Evolutionary conservation across 2,797 vertebrate species (phyloP), one percentile per base, ranked within the genome.

Genomic region (Coilia nasus): DNA sequence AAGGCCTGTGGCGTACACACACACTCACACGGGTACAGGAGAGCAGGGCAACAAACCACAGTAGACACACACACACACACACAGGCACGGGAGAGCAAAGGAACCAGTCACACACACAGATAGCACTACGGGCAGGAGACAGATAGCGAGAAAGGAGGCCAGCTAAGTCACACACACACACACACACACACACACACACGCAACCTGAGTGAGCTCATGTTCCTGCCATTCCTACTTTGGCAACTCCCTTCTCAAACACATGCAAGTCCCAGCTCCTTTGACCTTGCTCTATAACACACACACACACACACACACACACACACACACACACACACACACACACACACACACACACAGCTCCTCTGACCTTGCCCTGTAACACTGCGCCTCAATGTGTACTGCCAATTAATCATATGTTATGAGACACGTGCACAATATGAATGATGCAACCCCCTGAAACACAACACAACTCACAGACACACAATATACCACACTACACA

Each of bases 191-290:
- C 10, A 21, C 4, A 75, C 67, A 41, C 35, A 78, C 35, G 15
- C 15, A 44, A 75, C 15, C 71, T 71, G 3, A 71, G 67, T 35
- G 31, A 75, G 35, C 50, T 82, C 56, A 86, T 15, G 50, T 75
- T 23, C 35, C 57, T 1, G 0, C 15, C 44, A 15, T 84, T 9
- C n/a, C 14, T 10, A 6, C 31, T 0, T 6, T 60, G 84, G 71
- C 85, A 82, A n/a, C 86, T 84, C 86, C 86, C 85, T 88, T 83
- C 5, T 44, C 81, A 88, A 87, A 86, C 83, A 87, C 28, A 14
- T 44, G 31, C 31, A 41, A 0, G 56, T 44, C 54, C 35, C 54
- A 5, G 81, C 83, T 60, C 85, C 85, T 87, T 81, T 84, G 71
- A 86, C 88, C 83, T 82, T 81, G n/a, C n/a, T n/a, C n/a, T n/a